Evolutionary conservation across 1,140 invertebrate genomes (phyloP).

Genomic region (Zaprionus nigranus): DNA sequence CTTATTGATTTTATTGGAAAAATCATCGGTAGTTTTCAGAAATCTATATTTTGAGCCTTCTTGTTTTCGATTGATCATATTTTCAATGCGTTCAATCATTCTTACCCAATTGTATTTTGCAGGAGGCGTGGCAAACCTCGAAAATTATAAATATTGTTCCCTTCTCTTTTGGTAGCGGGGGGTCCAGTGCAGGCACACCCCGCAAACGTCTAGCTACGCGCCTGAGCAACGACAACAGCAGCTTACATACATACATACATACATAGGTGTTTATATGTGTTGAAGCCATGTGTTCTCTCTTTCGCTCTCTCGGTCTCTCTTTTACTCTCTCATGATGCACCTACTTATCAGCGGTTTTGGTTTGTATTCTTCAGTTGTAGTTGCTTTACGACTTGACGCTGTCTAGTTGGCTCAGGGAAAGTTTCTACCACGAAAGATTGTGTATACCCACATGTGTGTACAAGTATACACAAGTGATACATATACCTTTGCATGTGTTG

Average conservation of each 20-base stretch:
- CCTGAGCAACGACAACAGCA: not conserved
- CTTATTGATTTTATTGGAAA: too few species aligned
- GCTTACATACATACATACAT: not conserved
- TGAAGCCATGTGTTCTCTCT: not conserved
- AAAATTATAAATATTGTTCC: too few species aligned
- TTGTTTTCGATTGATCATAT: too few species aligned
- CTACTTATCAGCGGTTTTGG: slow-evolving; percentile 54
- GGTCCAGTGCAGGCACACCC: too few species aligned
- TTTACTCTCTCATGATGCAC: slow-evolving; percentile 49
- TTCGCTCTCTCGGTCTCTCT: slow-evolving; percentile 16
- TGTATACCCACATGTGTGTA: slow-evolving; percentile 20
- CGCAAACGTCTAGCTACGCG: too few species aligned
- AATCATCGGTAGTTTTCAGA: too few species aligned
- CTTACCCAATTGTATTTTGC: too few species aligned
- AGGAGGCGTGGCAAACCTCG: too few species aligned
- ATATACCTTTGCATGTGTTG: not conserved
- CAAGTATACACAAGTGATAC: slow-evolving; percentile 10
- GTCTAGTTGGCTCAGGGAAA: slow-evolving; percentile 61
- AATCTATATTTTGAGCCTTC: too few species aligned
- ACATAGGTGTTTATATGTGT: slow-evolving; percentile 5
- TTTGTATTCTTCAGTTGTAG: slow-evolving; percentile 35
- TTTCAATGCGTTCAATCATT: too few species aligned
- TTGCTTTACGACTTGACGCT: slow-evolving; percentile 28
- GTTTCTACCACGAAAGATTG: slow-evolving; percentile 55
- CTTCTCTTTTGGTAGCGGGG: too few species aligned